These are phyloP conservation scores for Virgularia gustaviana DNA, from an alignment of 92 coral and sea anemone genomes.

Conservation along the genomic window DNA sequence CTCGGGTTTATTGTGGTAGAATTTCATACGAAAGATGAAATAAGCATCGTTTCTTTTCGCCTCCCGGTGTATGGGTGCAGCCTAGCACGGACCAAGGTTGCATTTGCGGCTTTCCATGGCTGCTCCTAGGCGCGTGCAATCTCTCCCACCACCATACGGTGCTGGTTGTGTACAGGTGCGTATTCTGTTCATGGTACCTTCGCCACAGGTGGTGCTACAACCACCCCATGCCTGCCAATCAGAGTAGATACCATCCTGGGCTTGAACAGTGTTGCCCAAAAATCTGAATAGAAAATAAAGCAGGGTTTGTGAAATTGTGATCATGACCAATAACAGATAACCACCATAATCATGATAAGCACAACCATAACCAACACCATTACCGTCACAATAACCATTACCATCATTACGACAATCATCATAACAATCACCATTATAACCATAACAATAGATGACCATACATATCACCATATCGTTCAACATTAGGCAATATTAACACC, in stretches of 20 bases:
- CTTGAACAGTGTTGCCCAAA: conserved; percentile 11
- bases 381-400: no score
- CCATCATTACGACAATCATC: no score
- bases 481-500: no score
- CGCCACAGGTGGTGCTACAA: conserved; percentile 29
- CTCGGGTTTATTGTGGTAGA: no score
- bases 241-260: conserved; percentile 11
- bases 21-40: no score
- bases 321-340: background rate
- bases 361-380: no score
- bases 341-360: no score
- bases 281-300: conserved; percentile 5
- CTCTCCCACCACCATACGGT: conserved; percentile 36
- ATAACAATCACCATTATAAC: no score
- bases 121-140: conserved; percentile 22
- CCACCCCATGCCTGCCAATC: conserved; percentile 25
- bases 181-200: conserved; percentile 5
- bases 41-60: no score
- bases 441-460: no score
- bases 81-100: conserved; percentile 1
- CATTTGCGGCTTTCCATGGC: conserved; percentile 15
- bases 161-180: conserved; percentile 19
- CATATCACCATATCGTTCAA: no score
- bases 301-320: background rate
- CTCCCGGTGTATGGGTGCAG: background rate